These are phyloP conservation scores for Cylloceria caligata DNA, from an alignment of 2,888 invertebrate species.

Conservation along the genomic window DNA sequence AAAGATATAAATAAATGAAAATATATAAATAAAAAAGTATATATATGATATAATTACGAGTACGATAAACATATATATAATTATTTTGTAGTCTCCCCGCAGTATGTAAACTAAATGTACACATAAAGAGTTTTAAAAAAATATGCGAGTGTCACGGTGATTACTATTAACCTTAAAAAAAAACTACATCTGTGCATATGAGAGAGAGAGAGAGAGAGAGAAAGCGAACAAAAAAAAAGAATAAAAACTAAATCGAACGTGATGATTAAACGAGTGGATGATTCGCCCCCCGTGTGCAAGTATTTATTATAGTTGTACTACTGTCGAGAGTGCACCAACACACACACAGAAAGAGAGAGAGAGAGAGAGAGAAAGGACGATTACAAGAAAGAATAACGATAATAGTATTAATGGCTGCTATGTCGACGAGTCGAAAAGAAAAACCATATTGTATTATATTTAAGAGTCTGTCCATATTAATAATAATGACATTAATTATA, in stretches of 20 bases:
- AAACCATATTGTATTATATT: constrained; percentile 85
- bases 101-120: constrained; percentile 84
- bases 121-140: constrained; percentile 71
- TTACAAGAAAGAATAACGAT: constrained; percentile 81
- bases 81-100: constrained; percentile 84
- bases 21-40: constrained; percentile 80
- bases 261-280: constrained; percentile 62
- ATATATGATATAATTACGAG: constrained; percentile 76
- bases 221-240: constrained; percentile 29
- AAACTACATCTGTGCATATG: constrained; percentile 42
- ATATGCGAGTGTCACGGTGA: constrained; percentile 55
- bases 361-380: constrained; percentile 68
- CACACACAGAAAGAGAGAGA: constrained; percentile 44
- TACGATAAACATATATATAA: constrained; percentile 79
- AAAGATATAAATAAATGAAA: constrained; percentile 77
- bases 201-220: constrained; percentile 32
- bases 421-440: constrained; percentile 82
- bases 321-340: constrained; percentile 57
- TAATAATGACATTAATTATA: constrained; percentile 84
- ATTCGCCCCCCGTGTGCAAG: constrained; percentile 56
- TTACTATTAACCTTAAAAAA: constrained; percentile 38
- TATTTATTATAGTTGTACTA: constrained; percentile 63
- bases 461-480: constrained; percentile 85
- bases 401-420: constrained; percentile 84
- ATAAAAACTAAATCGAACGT: constrained; percentile 38